These are phyloP conservation scores for Oxycera nigricornis DNA, from an alignment of 2,888 invertebrate species.

Conservation along the genomic window DNA sequence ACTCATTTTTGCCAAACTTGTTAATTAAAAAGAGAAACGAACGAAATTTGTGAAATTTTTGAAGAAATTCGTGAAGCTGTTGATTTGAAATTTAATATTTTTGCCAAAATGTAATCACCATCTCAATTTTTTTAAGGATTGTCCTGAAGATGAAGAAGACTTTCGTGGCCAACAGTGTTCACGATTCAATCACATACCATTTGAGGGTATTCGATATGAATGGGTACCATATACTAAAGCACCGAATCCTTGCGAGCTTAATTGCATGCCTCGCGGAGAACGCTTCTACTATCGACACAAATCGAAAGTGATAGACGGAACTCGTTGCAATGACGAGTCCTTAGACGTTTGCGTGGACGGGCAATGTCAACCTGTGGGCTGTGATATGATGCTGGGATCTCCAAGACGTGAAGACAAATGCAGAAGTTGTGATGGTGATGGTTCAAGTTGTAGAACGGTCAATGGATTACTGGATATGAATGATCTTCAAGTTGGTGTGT, in stretches of 20 bases:
- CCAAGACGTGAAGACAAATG: slow-evolving; percentile 87
- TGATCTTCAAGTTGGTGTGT: slow-evolving; percentile 75
- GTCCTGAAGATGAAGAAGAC: slow-evolving; percentile 78
- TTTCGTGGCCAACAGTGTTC: slow-evolving; percentile 91
- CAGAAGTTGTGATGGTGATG: slow-evolving; percentile 90
- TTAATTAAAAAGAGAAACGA: too few species aligned
- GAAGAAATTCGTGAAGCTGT: neutral
- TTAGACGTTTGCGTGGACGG: slow-evolving; percentile 95
- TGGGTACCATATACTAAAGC: slow-evolving; percentile 91
- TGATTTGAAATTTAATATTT: neutral
- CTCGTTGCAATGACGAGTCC: slow-evolving; percentile 80
- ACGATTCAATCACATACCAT: slow-evolving; percentile 78
- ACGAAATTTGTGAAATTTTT: too few species aligned
- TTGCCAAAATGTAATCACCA: neutral
- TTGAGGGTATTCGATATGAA: slow-evolving; percentile 82
- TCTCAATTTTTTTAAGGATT: slow-evolving; percentile 65
- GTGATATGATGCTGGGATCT: slow-evolving; percentile 94
- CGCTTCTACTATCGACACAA: slow-evolving; percentile 90
- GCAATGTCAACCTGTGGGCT: slow-evolving; percentile 90
- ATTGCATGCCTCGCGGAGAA: slow-evolving; percentile 92
- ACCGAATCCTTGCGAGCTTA: slow-evolving; percentile 90
- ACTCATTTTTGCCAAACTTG: too few species aligned
- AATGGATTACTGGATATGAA: slow-evolving; percentile 74
- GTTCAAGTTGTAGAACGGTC: slow-evolving; percentile 83
- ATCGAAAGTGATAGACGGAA: slow-evolving; percentile 82